These are phyloP conservation scores for Hypomecis punctinalis DNA, from an alignment of 2,888 invertebrate species.

Conservation along the genomic window DNA sequence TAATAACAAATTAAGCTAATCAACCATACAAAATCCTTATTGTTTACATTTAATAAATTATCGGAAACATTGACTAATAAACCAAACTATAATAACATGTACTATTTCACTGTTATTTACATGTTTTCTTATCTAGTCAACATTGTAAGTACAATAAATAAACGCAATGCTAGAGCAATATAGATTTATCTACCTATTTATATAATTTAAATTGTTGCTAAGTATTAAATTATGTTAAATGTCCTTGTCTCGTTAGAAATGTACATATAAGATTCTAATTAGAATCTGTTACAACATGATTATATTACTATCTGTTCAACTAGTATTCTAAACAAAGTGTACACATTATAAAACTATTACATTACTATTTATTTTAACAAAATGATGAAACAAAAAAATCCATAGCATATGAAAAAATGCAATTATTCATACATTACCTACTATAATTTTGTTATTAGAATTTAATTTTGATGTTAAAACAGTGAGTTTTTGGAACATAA, in stretches of 20 bases:
- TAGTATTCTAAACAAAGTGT: no score
- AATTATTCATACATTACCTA: no score
- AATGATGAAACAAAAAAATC: no score
- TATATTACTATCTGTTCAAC: no score
- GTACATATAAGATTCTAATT: neutral
- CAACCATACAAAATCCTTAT: neutral
- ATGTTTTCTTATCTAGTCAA: constrained; percentile 26
- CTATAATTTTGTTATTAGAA: no score
- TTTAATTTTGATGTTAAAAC: no score
- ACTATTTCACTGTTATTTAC: constrained; percentile 35
- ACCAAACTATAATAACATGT: constrained; percentile 24
- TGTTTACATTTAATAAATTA: constrained; percentile 7
- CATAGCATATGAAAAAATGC: no score
- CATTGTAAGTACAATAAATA: constrained; percentile 5
- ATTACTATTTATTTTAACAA: no score
- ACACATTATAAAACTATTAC: no score
- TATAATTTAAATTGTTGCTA: neutral
- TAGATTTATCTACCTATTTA: neutral
- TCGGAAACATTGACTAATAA: constrained; percentile 11
- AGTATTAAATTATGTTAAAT: constrained; percentile 8
- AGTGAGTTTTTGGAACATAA: no score
- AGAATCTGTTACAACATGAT: neutral
- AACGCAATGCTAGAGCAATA: neutral
- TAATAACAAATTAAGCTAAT: neutral
- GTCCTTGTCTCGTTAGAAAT: constrained; percentile 38